These are phyloP conservation scores for Anthopleura sola DNA, from an alignment of 64 coral and sea anemone species.

Conservation along the genomic window DNA sequence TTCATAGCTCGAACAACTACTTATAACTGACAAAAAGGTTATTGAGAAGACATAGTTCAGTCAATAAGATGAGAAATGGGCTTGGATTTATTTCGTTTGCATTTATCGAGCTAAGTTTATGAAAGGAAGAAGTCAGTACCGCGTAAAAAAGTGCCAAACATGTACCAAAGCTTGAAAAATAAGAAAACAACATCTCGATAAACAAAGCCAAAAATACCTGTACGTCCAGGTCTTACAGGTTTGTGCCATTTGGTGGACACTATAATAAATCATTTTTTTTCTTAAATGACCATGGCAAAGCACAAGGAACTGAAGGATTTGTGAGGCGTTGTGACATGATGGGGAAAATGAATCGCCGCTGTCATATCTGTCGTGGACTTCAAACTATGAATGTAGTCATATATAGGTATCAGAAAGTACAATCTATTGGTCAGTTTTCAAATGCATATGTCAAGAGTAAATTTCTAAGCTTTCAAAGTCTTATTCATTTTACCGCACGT, in stretches of 20 bases:
- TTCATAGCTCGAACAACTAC: not conserved
- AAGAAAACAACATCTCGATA: not conserved
- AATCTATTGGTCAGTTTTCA: not conserved
- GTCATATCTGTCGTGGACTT: not conserved
- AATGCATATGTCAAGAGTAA: not conserved
- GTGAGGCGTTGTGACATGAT: not conserved
- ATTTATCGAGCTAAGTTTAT: too few relatives aligned
- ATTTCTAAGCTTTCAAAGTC: not conserved
- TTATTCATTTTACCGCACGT: not conserved
- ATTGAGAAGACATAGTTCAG: too few relatives aligned
- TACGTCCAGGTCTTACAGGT: not conserved
- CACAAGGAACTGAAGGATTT: not conserved
- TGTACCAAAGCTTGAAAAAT: not conserved
- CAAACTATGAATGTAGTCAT: not conserved
- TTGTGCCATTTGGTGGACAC: not conserved
- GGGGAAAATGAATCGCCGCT: not conserved
- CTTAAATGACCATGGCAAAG: not conserved
- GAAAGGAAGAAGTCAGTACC: too few relatives aligned
- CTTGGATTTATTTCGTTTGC: not conserved
- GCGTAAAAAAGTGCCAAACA: not conserved
- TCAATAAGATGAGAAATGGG: not conserved
- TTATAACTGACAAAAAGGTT: not conserved
- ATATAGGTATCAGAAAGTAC: not conserved
- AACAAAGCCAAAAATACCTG: conserved; percentile 1
- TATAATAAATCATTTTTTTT: not conserved